Percentiles rank a stretch among this genome's conserved stretches.
Conservation (phyloP, 2,113 vertebrate species). For the Lamprologus tigripictilis region DNA sequence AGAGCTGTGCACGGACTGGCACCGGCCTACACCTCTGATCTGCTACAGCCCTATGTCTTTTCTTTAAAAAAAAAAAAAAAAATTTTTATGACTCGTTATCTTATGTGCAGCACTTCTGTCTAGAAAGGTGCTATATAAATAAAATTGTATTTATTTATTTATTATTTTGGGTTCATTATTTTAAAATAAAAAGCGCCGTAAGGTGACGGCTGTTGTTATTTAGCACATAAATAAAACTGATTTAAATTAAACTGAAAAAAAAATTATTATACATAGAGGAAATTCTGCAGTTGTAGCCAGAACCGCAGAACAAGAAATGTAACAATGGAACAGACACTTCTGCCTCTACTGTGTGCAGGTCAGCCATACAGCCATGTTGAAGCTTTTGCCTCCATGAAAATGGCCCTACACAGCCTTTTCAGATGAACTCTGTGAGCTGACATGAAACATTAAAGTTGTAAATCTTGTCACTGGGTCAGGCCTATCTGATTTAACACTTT, state of each 20-base stretch:
- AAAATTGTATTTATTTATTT: background rate
- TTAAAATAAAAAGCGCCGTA: background rate
- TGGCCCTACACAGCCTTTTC: background rate
- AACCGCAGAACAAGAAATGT: background rate
- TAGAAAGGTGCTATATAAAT: background rate
- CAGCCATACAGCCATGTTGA: background rate
- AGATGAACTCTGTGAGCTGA: background rate
- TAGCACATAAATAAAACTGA: background rate
- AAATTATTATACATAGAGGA: rapidly evolving
- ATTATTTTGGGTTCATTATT: background rate
- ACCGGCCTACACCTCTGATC: background rate
- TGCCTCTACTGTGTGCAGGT: background rate
- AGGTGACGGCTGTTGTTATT: background rate
- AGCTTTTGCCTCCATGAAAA: background rate
- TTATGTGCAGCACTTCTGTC: background rate
- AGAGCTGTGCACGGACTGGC: background rate
- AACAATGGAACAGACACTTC: background rate
- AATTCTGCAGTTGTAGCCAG: background rate
- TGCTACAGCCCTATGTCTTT: background rate
- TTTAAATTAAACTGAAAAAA: background rate
- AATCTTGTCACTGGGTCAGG: background rate
- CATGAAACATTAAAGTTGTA: background rate
- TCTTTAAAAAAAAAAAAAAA: no score
- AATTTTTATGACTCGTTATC: background rate
- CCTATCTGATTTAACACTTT: background rate